Evolutionary conservation across 2,888 invertebrate genomes (phyloP).

Genomic region (Chymomyza caudatula): DNA sequence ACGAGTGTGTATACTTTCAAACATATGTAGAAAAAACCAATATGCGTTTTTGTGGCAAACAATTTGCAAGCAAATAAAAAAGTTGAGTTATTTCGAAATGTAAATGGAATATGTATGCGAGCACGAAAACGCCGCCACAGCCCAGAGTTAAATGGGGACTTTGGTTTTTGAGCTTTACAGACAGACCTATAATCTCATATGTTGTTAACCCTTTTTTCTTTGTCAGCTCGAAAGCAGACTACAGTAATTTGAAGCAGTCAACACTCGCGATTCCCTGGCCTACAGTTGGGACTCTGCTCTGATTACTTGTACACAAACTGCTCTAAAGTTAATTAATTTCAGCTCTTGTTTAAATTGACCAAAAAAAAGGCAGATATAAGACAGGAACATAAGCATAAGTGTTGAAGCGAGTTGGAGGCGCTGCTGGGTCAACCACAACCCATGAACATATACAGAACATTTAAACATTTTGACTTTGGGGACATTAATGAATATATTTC

Average conservation of each 20-base stretch:
- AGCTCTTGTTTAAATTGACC: slow-evolving; percentile 45
- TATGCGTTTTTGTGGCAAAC: not conserved
- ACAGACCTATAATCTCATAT: not conserved
- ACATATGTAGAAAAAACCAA: not conserved
- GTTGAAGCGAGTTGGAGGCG: slow-evolving; percentile 27
- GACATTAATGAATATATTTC: slow-evolving; percentile 63
- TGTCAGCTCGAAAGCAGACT: not conserved
- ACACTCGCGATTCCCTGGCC: no score
- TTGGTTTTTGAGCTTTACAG: not conserved
- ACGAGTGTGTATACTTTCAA: not conserved
- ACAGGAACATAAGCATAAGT: slow-evolving; percentile 4
- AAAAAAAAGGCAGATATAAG: slow-evolving; percentile 19
- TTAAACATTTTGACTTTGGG: slow-evolving; percentile 59
- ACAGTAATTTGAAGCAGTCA: not conserved
- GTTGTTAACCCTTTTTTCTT: not conserved
- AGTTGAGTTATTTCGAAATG: not conserved
- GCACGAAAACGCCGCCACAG: not conserved
- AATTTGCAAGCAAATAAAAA: not conserved
- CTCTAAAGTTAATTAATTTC: slow-evolving; percentile 62
- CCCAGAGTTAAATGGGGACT: not conserved
- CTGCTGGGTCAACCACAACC: slow-evolving; percentile 27
- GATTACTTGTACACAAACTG: not conserved
- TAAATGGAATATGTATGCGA: not conserved
- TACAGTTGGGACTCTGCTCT: no score
- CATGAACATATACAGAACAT: slow-evolving; percentile 52